Percentiles rank a stretch among this genome's conserved stretches.
These are phyloP conservation scores for Coleophora flavipennella DNA, from an alignment of 2,888 invertebrate genomes.

Conservation along the genomic window DNA sequence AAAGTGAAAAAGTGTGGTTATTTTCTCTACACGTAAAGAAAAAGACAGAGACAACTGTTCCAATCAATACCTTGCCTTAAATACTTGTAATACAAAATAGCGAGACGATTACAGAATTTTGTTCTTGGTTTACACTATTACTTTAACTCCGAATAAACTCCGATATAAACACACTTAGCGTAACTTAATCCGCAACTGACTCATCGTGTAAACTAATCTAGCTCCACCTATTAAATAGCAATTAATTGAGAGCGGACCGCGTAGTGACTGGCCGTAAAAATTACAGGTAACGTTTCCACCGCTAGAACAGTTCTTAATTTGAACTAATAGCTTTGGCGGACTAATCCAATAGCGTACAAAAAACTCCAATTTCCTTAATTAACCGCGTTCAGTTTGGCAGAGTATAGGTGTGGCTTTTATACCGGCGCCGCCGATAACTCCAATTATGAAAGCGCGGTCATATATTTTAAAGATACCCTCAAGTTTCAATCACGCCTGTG, in stretches of 20 bases:
- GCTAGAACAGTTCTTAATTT: slow-evolving; percentile 61
- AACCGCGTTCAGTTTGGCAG: slow-evolving; percentile 54
- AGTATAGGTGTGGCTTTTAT: slow-evolving; percentile 57
- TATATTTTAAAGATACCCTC: slow-evolving; percentile 13
- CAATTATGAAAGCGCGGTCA: slow-evolving; percentile 42
- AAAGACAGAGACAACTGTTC: too few relatives aligned
- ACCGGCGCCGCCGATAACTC: slow-evolving; percentile 49
- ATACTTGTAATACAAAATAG: too few relatives aligned
- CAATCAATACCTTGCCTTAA: too few relatives aligned
- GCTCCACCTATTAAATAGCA: slow-evolving; percentile 1
- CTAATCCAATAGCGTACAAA: slow-evolving; percentile 62
- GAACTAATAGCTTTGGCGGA: slow-evolving; percentile 65
- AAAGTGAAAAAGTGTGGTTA: too few relatives aligned
- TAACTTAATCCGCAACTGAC: too few relatives aligned
- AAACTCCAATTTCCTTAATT: slow-evolving; percentile 73
- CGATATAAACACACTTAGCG: too few relatives aligned
- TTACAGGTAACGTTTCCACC: slow-evolving; percentile 33
- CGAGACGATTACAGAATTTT: too few relatives aligned
- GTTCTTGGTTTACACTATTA: too few relatives aligned
- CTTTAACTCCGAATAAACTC: too few relatives aligned
- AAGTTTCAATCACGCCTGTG: neutral
- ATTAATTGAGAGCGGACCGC: slow-evolving; percentile 22
- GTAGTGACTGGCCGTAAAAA: slow-evolving; percentile 24
- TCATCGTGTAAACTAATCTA: neutral
- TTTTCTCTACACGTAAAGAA: too few relatives aligned